Conservation (phyloP, 2,797 vertebrate genomes). For the Hirundo rustica region DNA sequence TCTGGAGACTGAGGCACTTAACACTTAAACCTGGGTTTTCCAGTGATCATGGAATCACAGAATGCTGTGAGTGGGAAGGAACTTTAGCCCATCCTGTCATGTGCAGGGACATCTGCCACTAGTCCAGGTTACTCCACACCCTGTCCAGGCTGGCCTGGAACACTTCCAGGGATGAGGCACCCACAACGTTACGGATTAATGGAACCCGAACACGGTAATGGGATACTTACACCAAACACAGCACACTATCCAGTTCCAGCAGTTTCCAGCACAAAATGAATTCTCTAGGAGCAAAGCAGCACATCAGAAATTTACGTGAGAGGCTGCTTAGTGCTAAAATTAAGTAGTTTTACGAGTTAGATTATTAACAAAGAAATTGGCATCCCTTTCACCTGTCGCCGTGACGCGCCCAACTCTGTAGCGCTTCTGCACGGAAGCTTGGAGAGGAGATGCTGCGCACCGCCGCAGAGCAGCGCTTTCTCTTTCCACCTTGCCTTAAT, state of each 20-base stretch:
- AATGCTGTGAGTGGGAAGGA: neutral
- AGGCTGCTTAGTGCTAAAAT: neutral
- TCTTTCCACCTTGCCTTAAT: neutral
- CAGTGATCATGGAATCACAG: neutral
- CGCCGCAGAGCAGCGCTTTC: too few relatives aligned
- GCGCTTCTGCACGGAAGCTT: neutral
- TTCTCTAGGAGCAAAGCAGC: neutral
- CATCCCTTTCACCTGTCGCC: neutral
- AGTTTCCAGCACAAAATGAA: neutral
- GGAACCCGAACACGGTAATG: fast-evolving
- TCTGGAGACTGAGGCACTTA: neutral
- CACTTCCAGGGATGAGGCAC: neutral
- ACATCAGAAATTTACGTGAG: neutral
- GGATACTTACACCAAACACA: fast-evolving
- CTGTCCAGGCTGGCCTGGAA: neutral
- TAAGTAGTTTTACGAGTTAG: neutral
- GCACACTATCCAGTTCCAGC: neutral
- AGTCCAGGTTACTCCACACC: neutral
- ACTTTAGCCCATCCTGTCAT: neutral
- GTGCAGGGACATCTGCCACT: neutral
- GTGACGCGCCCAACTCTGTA: fast-evolving
- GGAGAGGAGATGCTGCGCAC: neutral
- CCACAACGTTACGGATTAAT: neutral
- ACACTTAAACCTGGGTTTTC: neutral
- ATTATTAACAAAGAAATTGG: neutral